These are phyloP conservation scores for Axis porcinus DNA, from an alignment of 2,113 vertebrate genomes.

Conservation along the genomic window DNA sequence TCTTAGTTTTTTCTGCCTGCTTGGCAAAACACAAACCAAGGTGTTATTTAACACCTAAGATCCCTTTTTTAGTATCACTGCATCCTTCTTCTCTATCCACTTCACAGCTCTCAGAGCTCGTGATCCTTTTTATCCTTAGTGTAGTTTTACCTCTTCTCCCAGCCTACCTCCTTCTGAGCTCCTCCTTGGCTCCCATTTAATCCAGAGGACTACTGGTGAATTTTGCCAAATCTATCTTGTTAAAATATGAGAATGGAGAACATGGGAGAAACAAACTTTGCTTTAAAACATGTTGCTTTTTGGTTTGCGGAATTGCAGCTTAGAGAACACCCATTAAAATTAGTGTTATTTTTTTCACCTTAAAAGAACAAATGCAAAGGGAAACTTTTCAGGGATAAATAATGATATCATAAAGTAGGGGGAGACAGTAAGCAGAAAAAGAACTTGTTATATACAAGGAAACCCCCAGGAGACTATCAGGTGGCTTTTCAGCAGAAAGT, in stretches of 20 bases:
- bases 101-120: neutral
- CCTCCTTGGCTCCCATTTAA: neutral
- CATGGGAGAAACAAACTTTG: neutral
- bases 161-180: neutral
- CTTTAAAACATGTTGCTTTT: neutral
- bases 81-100: neutral
- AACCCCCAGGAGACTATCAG: neutral
- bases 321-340: neutral
- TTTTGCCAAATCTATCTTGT: neutral
- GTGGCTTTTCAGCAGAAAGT: neutral
- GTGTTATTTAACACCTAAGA: neutral
- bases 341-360: neutral
- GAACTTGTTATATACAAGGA: neutral
- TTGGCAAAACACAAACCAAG: neutral
- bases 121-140: neutral
- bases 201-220: neutral
- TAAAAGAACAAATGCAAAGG: neutral
- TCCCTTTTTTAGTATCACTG: neutral
- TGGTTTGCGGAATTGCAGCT: neutral
- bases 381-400: neutral
- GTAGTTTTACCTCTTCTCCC: neutral
- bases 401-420: neutral
- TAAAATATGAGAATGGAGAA: neutral
- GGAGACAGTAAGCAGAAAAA: neutral
- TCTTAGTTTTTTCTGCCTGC: neutral